Evolutionary conservation across 2,113 vertebrate species (phyloP).

Genomic region (Galeopterus variegatus): DNA sequence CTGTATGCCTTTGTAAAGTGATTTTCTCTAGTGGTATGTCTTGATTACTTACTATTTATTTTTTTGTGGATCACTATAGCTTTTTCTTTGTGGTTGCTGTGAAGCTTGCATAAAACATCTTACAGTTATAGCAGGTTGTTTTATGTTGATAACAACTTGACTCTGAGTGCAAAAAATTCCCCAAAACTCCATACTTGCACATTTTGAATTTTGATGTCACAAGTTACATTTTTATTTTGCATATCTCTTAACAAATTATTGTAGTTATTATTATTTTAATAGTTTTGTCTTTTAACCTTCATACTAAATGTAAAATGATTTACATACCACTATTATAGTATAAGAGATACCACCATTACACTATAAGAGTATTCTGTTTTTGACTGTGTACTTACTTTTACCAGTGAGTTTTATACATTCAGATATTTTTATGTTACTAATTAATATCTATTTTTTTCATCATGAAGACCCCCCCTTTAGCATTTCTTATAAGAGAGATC

Average conservation of each 20-base stretch:
- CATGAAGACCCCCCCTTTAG: background rate
- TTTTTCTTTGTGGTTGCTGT: background rate
- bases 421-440: background rate
- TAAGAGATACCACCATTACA: background rate
- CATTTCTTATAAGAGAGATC: background rate
- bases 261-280: background rate
- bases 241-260: background rate
- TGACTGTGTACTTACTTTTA: background rate
- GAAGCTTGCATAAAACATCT: background rate
- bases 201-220: background rate
- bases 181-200: rapidly evolving
- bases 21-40: background rate
- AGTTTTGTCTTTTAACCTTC: background rate
- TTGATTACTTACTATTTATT: background rate
- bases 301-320: background rate
- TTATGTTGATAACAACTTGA: background rate
- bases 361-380: background rate
- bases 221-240: background rate
- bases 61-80: background rate
- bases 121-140: no score
- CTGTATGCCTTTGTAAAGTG: background rate
- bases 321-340: background rate
- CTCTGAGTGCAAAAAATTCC: background rate
- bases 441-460: background rate
- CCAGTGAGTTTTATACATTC: background rate